These are phyloP conservation scores for Hemiprocne comata DNA, from an alignment of 2,113 vertebrate genomes.

Conservation along the genomic window DNA sequence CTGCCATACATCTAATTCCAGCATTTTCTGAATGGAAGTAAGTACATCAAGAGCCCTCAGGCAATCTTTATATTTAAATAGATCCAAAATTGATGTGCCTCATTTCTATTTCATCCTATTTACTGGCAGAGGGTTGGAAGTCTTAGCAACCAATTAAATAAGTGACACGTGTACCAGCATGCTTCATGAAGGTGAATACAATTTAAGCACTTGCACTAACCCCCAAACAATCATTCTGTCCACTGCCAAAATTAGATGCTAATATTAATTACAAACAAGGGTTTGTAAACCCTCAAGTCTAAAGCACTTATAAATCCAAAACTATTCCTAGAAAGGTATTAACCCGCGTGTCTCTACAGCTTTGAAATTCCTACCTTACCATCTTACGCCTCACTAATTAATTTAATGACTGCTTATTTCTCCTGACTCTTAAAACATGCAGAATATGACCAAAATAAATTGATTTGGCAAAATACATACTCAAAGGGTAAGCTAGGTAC, in stretches of 20 bases:
- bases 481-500: neutral
- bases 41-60: neutral
- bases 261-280: neutral
- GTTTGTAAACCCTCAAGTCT: neutral
- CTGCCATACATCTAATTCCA: neutral
- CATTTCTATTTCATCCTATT: neutral
- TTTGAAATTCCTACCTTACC: neutral
- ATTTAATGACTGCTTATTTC: neutral
- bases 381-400: neutral
- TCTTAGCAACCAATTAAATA: slow-evolving; percentile 2
- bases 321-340: neutral
- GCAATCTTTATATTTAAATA: neutral
- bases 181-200: neutral
- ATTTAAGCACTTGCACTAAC: neutral
- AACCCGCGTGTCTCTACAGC: neutral
- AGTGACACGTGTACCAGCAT: neutral
- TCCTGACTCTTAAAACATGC: neutral
- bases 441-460: neutral
- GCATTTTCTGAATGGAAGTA: neutral
- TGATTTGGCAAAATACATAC: neutral
- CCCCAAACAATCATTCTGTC: neutral
- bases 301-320: neutral
- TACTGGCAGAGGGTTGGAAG: neutral
- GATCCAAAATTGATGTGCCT: neutral
- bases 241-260: neutral